Base-by-base conservation (phyloP, 2,113 vertebrate genomes). In the Apteryx owenii region DNA sequence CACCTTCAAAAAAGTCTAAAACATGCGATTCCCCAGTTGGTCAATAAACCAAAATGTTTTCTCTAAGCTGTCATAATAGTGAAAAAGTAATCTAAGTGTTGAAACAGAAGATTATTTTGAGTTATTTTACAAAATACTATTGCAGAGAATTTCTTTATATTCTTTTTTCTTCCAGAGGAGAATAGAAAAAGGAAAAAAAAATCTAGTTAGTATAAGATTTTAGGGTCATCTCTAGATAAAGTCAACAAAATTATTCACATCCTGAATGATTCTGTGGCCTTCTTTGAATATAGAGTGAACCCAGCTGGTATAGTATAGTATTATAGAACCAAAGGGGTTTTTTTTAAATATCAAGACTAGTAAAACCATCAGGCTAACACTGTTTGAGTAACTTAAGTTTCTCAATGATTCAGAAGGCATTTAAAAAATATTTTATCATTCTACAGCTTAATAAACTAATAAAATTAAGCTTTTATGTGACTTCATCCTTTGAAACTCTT, bases 361-460 rank as follows among this genome's bases (percentile, higher is more conserved):
- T 66, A 87, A 89, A 89, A 96, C 94, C 97, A 78, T 48, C 86
- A 95, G n/a, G 15, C 15, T 97, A 31, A 91, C 48, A 72, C 61
- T 95, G 21, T 97, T 93, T 89, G 80, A 81, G 75, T 77, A 97
- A 84, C 15, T 40, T 58, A 33, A 64, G 3, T 68, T 89, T 7
- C 38, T 94, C 15, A 26, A 23, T 88, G 51, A 88, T 90, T 91
- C 84, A 93, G 75, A 95, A 93, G 40, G 3, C 10, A 91, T 85
- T 96, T 89, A 91, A 97, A 97, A 70, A 78, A 31, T 40, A 50
- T 97, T 95, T 95, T 97, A 90, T 88, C 36, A 58, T 93, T 95
- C 77, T 68, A 31, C 38, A 93, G 40, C 93, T 85, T 94, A 96
- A 97, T 85, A 97, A 95, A 94, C 91, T 91, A 94, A 92, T 31